A percentile compares a stretch with the other conserved stretches of the same genome.
Evolutionary conservation across 2,113 vertebrate species (phyloP).

Genomic region (Acrocephalus arundinaceus): DNA sequence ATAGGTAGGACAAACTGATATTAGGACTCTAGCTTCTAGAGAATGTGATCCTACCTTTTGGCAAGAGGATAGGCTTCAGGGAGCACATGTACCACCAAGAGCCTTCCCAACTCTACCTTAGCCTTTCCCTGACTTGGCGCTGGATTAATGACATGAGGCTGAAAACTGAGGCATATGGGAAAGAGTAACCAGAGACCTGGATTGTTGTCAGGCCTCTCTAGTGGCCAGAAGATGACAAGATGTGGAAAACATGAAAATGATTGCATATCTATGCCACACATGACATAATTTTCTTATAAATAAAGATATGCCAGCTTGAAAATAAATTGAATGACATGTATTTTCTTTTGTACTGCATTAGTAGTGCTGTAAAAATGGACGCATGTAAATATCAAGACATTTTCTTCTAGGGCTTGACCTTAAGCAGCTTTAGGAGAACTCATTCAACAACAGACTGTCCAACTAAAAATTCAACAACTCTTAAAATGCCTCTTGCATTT

Average conservation of each 20-base stretch:
- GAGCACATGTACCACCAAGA: neutral
- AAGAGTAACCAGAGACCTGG: neutral
- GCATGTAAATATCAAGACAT: neutral
- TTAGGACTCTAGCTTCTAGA: neutral
- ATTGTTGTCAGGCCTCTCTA: neutral
- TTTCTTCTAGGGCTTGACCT: neutral
- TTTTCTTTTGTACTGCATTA: neutral
- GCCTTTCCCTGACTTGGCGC: neutral
- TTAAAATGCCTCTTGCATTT: slow-evolving; percentile 23
- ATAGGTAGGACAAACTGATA: neutral
- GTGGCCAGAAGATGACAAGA: neutral
- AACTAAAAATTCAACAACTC: neutral
- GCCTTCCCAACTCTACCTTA: neutral
- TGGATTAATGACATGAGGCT: neutral
- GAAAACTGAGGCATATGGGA: neutral
- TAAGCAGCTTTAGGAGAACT: neutral
- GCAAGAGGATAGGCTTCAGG: neutral
- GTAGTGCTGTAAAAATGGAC: neutral
- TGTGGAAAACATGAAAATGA: neutral
- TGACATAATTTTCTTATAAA: neutral
- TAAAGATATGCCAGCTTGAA: neutral
- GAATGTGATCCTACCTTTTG: neutral
- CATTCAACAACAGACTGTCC: neutral
- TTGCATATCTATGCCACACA: neutral
- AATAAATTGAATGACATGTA: neutral